Conservation (phyloP, 1,140 invertebrate genomes). For the Anastrepha obliqua region DNA sequence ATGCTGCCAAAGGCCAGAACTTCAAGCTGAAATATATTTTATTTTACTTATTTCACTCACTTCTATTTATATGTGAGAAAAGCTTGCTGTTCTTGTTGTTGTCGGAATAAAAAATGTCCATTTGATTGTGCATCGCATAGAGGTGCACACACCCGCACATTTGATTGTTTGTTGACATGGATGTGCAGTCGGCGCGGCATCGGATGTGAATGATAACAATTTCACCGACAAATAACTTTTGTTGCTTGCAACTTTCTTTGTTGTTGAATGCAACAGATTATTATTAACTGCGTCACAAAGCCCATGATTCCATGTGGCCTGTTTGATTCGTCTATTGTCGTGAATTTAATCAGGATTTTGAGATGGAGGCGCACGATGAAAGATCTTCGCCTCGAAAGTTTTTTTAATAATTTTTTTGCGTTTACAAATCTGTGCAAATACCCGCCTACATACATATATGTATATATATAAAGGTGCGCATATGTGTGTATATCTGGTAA, state of each 20-base stretch:
- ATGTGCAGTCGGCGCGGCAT: neutral
- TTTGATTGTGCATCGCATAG: neutral
- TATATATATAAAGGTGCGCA: too few relatives aligned
- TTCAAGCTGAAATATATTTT: neutral
- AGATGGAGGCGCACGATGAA: neutral
- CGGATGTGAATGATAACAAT: neutral
- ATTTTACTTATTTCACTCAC: neutral
- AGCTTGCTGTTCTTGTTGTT: neutral
- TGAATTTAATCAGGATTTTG: neutral
- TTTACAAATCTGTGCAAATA: too few relatives aligned
- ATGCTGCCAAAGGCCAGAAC: neutral
- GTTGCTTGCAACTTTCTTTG: neutral
- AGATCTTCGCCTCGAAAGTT: too few relatives aligned
- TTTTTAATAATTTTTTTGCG: too few relatives aligned
- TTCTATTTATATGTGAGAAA: neutral
- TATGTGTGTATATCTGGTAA: too few relatives aligned
- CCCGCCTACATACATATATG: too few relatives aligned
- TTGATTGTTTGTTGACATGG: neutral
- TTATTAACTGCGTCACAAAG: neutral
- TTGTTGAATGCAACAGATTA: neutral
- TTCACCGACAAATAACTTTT: neutral
- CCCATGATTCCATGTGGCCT: neutral
- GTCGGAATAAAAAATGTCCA: neutral
- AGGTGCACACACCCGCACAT: neutral
- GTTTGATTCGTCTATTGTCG: neutral